Base-by-base conservation (phyloP, 1,140 invertebrate species). In the Luehdorfia chinensis region DNA sequence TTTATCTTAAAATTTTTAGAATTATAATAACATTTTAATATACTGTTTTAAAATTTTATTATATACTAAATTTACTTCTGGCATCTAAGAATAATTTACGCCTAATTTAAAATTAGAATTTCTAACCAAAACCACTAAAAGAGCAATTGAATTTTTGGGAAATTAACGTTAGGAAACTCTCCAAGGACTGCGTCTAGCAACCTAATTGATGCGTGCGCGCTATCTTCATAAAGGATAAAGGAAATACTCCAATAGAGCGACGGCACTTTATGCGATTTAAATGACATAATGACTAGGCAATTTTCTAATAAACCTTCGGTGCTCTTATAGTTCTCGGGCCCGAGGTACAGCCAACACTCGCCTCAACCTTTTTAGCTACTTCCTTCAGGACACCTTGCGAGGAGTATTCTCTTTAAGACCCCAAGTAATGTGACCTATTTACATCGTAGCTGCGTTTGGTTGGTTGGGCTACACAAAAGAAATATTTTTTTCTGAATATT, bases 221-320 rank as follows among this genome's bases (percentile, higher is more conserved):
- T 77, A 77, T 71, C 75, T 77, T 84, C 79, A 83, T 74, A 79
- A 75, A 86, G 83, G 83, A 86, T 86, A 84, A 75, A 86, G 83
- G 83, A 86, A 84, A 84, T 84, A 84, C 78, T 77, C 76, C 74
- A 83, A 80, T 83, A 76, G 76, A 84, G 62, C 80, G 79, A 75
- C 83, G 72, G 73, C 69, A 76, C 75, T 84, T 76, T 84, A 86
- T 86, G 83, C 83, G 83, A 86, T 86, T 86, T 86, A 86, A 86
- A 86, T 86, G 83, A 86, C 75, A 86, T 86, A 84, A 86, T 86
- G 83, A 81, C 83, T 50, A 76, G 67, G 77, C 80, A 86, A 86
- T 86, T 84, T 86, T 84, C 83, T 86, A 86, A 86, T 86, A 86
- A 86, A 86, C 83, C 80, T 84, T 81, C 79, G 67, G 76, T 59